Base-by-base conservation (phyloP, 2,797 vertebrate genomes). In the Scolopax rusticola region DNA sequence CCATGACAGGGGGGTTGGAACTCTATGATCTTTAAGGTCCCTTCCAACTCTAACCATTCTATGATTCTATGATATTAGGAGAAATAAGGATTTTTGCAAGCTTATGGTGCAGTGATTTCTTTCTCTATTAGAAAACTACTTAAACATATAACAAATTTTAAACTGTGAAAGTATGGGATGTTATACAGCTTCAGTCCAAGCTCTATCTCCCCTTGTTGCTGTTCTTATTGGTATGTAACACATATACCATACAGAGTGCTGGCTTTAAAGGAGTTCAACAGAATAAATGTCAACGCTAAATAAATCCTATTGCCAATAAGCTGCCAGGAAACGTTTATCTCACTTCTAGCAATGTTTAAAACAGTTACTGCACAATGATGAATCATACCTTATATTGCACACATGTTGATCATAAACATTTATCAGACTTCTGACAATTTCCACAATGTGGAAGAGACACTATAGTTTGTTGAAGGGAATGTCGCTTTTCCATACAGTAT, bases 321-420 rank as follows among this genome's bases (percentile, higher is more conserved):
- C 74, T 96, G 70, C 61, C 88, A 88, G 60, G 41, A 92, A 90
- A 94, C 3, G 3, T 92, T 97, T 95, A 82, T 97, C 89, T 84
- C 77, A 81, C 59, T 95, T 94, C 84, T 89, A 59, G 59, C 94
- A 94, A 95, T 79, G 71, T 77, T 84, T 67, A 96, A 87, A 96
- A 91, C 30, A 89, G 83, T 97, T 94, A 93, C 65, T 87, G 36
- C 51, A 91, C 80, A 93, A 77, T 84, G 91, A 94, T 93, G 83
- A 94, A 92, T 93, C 84, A 85, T 85, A 81, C 27, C 77, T 96
- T 95, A 74, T 90, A 95, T 77, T 93, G 61, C 69, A 95, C 93
- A 92, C 41, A 54, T 89, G 88, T 90, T 95, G 96, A 92, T 87
- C 59, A 65, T 94, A 96, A 96, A 68, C 6, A 21, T 96, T 95